Conservation (phyloP, 1,140 invertebrate species). For the Hycleus cichorii region DNA sequence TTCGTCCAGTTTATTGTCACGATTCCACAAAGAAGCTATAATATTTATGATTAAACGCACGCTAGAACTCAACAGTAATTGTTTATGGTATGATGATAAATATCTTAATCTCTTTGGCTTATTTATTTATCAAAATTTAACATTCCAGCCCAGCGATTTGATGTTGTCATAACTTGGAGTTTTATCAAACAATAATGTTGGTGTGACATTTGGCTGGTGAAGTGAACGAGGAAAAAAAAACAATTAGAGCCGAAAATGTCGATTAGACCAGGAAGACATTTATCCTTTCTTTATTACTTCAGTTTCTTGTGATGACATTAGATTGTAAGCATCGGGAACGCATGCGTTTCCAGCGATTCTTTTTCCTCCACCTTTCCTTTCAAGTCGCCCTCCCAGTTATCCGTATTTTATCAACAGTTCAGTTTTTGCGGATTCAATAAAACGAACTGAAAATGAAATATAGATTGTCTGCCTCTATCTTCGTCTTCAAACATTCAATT, state of each 20-base stretch:
- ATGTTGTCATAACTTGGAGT: not conserved
- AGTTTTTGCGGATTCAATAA: slow-evolving; percentile 21
- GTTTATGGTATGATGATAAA: too few species aligned
- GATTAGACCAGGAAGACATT: slow-evolving; percentile 7
- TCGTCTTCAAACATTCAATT: slow-evolving; percentile 10
- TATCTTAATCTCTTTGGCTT: too few species aligned
- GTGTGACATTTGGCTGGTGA: not conserved
- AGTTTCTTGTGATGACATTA: slow-evolving; percentile 15
- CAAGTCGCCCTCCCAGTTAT: slow-evolving; percentile 1
- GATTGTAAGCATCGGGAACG: not conserved
- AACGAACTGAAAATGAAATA: slow-evolving; percentile 20
- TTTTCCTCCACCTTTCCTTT: not conserved
- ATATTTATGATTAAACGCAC: too few species aligned
- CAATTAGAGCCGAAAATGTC: slow-evolving; percentile 13
- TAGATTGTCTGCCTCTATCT: slow-evolving; percentile 15
- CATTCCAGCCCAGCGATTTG: not conserved
- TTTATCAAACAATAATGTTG: not conserved
- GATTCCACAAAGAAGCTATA: too few species aligned
- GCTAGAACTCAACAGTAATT: too few species aligned
- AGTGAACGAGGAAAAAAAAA: not conserved
- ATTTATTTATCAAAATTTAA: not conserved
- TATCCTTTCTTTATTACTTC: slow-evolving; percentile 17
- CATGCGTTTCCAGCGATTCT: slow-evolving; percentile 1
- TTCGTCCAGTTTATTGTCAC: too few species aligned
- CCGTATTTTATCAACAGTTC: not conserved